Conservation (phyloP, 2,797 vertebrate genomes). For the Phalloptychus januarius region DNA sequence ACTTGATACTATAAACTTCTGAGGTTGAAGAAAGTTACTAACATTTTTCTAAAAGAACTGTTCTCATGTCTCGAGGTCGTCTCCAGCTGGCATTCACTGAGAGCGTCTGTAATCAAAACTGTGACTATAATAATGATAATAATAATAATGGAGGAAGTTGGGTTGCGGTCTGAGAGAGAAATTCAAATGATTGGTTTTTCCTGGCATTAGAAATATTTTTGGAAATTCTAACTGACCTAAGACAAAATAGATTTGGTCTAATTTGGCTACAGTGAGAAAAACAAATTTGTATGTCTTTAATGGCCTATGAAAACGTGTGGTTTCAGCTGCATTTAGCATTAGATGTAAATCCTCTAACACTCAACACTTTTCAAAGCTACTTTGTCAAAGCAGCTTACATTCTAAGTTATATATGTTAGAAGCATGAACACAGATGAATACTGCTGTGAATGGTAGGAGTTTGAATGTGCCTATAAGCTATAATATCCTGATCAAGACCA, state of each 20-base stretch:
- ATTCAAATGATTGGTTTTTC: no score
- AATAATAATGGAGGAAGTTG: no score
- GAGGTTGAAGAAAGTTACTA: background rate
- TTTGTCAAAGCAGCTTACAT: background rate
- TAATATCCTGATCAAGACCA: conserved; percentile 13
- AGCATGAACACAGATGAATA: background rate
- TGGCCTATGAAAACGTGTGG: background rate
- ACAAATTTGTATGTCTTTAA: background rate
- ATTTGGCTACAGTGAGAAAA: background rate
- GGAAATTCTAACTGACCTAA: background rate
- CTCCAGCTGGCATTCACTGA: no score
- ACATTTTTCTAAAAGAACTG: background rate
- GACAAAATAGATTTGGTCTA: no score
- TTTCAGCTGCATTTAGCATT: background rate
- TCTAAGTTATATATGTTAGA: background rate
- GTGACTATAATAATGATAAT: no score
- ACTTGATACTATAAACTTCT: background rate
- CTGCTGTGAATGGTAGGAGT: conserved; percentile 6
- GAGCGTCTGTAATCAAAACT: no score
- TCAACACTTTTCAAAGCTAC: background rate
- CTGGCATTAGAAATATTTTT: background rate
- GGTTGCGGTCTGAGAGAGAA: no score
- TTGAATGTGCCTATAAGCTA: conserved; percentile 24
- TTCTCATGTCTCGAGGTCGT: no score
- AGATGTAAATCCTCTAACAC: background rate